Evolutionary conservation across 2,888 invertebrate genomes (phyloP), one percentile per base, ranked within the genome.

Genomic region (Cosmia pyralina): DNA sequence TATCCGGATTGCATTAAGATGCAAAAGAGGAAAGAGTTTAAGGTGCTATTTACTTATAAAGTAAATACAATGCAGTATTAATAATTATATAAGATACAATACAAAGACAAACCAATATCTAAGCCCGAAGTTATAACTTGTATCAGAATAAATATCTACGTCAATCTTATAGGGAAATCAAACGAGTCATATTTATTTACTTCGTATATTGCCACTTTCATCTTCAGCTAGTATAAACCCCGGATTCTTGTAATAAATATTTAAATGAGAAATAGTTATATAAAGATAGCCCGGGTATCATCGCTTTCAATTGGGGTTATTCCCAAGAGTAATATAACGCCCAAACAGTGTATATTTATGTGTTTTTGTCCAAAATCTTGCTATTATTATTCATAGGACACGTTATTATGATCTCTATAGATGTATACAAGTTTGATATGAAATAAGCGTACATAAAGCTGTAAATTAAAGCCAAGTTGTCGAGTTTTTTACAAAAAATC

Each of bases 251-350:
- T 28, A 72, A 80, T 83, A 83, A 80, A 80, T 79, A 82, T 79
- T 78, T 67, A 79, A 82, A 82, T 71, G 57, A 78, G 71, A 79
- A 57, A 64, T 68, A 55, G 64, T n/a, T 72, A 62, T 65, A 78
- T 79, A 82, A 62, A 65, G n/a, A 71, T 72, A 64, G 55, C 48
- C 50, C 19, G 53, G 34, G 78, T 58, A 67, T 66, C 70, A 69
- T 73, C 5, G 65, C 65, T 77, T 62, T 80, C 65, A 69, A 50
- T 73, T 72, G 41, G 69, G 52, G 46, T 57, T 73, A 57, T 55
- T 69, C 83, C 74, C 83, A 64, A 41, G 69, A 60, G 80, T 46
- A 55, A 63, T 38, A 17, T 66, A 53, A 53, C 22, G 19, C 28
- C 48, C 66, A 73, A 63, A 80, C 50, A 44, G 19, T 58, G 44